Evolutionary conservation across 2,797 vertebrate genomes (phyloP).

Genomic region (Tragopan temminckii): DNA sequence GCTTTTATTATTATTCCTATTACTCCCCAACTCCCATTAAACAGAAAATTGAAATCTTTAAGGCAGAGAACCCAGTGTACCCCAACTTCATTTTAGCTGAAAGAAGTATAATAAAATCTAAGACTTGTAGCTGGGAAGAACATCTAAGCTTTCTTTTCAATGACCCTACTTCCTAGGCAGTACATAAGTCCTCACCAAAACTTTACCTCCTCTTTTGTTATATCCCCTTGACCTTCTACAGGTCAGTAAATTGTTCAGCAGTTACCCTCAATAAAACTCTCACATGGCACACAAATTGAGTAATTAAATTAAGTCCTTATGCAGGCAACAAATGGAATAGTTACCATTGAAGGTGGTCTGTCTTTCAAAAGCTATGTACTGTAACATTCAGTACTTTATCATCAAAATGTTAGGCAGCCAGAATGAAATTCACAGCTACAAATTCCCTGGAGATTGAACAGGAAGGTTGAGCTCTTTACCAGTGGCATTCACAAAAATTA

Average conservation of each 20-base stretch:
- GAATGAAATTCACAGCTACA: background rate
- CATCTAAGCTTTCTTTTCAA: background rate
- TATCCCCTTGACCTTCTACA: background rate
- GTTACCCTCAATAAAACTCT: background rate
- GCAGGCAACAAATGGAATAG: background rate
- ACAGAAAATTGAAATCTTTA: background rate
- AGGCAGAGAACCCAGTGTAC: background rate
- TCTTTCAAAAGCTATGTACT: background rate
- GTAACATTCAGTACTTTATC: background rate
- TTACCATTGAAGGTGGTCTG: background rate
- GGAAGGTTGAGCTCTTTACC: background rate
- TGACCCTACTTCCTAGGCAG: background rate
- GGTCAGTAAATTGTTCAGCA: background rate
- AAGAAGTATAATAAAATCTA: background rate
- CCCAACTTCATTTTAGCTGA: background rate
- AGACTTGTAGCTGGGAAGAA: background rate
- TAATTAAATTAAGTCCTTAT: background rate
- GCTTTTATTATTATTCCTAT: background rate
- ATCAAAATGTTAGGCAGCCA: background rate
- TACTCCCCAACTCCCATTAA: background rate
- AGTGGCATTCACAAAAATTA: background rate
- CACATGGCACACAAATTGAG: no score
- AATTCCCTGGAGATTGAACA: background rate
- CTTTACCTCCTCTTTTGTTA: background rate
- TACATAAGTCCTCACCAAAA: background rate